A percentile compares a stretch with the other conserved stretches of the same genome.
phyloP scores from a whole-genome alignment of 2,888 invertebrate species.

The Trachelus stipa region DNA sequence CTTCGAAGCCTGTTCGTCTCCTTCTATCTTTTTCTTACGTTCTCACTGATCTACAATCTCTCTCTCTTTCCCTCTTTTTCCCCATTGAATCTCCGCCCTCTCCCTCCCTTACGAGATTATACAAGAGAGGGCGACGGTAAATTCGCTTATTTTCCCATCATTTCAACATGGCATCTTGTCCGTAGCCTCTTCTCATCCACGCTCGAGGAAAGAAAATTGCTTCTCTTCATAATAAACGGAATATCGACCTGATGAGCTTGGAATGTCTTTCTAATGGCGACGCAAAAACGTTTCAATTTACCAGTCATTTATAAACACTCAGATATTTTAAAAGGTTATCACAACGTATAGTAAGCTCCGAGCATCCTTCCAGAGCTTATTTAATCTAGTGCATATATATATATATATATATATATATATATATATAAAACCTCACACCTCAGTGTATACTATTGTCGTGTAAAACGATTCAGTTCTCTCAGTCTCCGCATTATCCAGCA shows the following conservation, averaged over 20 bases:
- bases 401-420: too few species aligned
- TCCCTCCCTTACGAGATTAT: slow-evolving; percentile 17
- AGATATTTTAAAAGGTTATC: too few species aligned
- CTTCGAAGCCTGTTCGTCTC: slow-evolving; percentile 29
- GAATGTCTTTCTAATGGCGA: slow-evolving; percentile 34
- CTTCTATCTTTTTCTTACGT: slow-evolving; percentile 12
- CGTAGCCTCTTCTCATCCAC: slow-evolving; percentile 57
- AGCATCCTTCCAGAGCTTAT: too few species aligned
- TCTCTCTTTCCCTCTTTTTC: slow-evolving; percentile 11
- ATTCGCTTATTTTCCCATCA: slow-evolving; percentile 66
- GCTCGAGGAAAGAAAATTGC: slow-evolving; percentile 62
- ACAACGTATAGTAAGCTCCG: too few species aligned
- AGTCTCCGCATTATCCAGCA: slow-evolving; percentile 18
- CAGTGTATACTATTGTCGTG: too few species aligned
- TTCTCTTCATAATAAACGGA: slow-evolving; percentile 59
- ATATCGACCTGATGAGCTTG: slow-evolving; percentile 62
- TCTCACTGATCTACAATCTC: slow-evolving; percentile 12
- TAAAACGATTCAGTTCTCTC: slow-evolving; percentile 28
- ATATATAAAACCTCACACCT: too few species aligned
- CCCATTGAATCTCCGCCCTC: slow-evolving; percentile 1
- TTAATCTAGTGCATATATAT: too few species aligned
- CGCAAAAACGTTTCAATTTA: slow-evolving; percentile 43
- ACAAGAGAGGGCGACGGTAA: slow-evolving; percentile 51
- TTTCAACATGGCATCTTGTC: slow-evolving; percentile 62
- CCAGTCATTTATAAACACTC: neutral